phyloP scores from a whole-genome alignment of 2,797 vertebrate genomes.

The Smutsia temminckii region DNA sequence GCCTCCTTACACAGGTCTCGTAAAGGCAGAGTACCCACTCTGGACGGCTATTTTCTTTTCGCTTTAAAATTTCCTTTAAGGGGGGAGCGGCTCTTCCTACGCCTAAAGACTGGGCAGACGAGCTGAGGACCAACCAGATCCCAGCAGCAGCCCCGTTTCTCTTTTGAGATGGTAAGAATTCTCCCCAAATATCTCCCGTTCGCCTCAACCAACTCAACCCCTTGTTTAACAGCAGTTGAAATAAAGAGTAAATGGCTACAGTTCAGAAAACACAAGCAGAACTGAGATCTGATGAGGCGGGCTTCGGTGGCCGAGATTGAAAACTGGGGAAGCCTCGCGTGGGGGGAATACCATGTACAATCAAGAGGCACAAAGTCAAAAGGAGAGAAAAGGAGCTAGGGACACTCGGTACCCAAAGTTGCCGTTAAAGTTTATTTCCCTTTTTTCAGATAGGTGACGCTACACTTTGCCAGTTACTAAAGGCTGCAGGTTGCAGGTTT shows the following conservation, averaged over 20 bases:
- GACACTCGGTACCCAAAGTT: slow-evolving; percentile 79
- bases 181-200: background rate
- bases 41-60: background rate
- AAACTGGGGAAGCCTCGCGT: background rate
- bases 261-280: background rate
- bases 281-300: background rate
- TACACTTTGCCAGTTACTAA: slow-evolving; percentile 78
- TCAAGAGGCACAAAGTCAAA: slow-evolving; percentile 79
- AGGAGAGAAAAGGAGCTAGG: slow-evolving; percentile 61
- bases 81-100: background rate
- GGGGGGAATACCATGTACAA: slow-evolving; percentile 8
- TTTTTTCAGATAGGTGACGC: slow-evolving; percentile 82
- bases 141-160: background rate
- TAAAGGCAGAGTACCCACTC: background rate
- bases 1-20: slow-evolving; percentile 23
- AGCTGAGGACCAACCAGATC: background rate
- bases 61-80: slow-evolving; percentile 45
- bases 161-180: background rate
- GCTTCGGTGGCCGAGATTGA: background rate
- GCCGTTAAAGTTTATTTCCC: slow-evolving; percentile 85
- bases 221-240: background rate
- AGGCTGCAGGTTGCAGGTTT: slow-evolving; percentile 79
- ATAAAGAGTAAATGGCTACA: background rate
- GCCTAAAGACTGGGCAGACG: background rate
- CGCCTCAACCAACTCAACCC: background rate